Percentiles rank a stretch among this genome's conserved stretches.
phyloP scores from a whole-genome alignment of 2,888 invertebrate genomes.

The Hirtodrosophila confusa region DNA sequence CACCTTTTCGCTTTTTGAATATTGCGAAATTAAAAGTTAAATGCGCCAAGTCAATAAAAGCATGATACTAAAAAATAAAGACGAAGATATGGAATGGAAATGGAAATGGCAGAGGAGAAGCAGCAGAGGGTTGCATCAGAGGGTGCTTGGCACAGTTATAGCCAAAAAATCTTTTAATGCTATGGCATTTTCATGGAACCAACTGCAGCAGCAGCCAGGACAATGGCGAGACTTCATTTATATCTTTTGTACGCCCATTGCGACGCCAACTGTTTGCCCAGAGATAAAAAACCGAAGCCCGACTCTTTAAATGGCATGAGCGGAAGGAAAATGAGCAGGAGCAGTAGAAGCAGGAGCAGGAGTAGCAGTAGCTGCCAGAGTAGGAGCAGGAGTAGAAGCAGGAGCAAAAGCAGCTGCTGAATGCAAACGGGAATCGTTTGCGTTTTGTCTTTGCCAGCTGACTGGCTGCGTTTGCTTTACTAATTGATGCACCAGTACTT shows the following conservation, averaged over 20 bases:
- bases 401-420: conserved; percentile 29
- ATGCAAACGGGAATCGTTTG: conserved; percentile 58
- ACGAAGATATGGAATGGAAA: conserved; percentile 13
- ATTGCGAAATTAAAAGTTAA: conserved; percentile 72
- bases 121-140: too few relatives aligned
- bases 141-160: conserved; percentile 38
- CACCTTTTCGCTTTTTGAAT: conserved; percentile 42
- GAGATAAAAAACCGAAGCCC: conserved; percentile 52
- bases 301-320: conserved; percentile 29
- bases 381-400: conserved; percentile 3
- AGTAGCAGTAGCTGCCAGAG: background rate
- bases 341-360: background rate
- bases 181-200: conserved; percentile 60
- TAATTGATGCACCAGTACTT: conserved; percentile 74
- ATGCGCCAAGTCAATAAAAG: conserved; percentile 73
- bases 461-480: conserved; percentile 71
- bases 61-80: conserved; percentile 63
- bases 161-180: conserved; percentile 72
- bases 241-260: conserved; percentile 62
- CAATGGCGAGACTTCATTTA: conserved; percentile 70
- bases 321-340: background rate
- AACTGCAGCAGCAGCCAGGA: conserved; percentile 34
- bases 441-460: conserved; percentile 60
- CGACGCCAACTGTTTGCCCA: conserved; percentile 66
- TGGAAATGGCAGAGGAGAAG: too few relatives aligned